phyloP scores from a whole-genome alignment of 1,140 invertebrate species.

The Aphelinus certus region DNA sequence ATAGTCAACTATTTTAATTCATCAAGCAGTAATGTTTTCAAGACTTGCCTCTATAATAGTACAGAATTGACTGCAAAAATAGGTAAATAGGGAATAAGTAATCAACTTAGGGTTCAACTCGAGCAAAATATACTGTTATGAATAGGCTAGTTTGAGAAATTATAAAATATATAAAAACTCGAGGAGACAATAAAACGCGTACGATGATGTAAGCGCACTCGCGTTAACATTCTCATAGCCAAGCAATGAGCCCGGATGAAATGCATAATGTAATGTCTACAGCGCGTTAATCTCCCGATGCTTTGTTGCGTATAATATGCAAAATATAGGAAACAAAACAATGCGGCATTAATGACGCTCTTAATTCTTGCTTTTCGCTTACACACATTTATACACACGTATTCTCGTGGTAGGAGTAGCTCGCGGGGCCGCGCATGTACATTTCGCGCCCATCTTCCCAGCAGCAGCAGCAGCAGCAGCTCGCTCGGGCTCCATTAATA shows the following conservation, averaged over 20 bases:
- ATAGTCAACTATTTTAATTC: too few species aligned
- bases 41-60: too few species aligned
- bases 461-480: too few species aligned
- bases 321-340: conserved; percentile 34
- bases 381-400: background rate
- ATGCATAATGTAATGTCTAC: background rate
- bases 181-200: background rate
- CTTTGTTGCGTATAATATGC: conserved; percentile 29
- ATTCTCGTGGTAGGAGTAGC: background rate
- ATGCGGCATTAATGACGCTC: conserved; percentile 33
- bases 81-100: too few species aligned
- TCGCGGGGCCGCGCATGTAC: background rate
- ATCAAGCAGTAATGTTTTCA: too few species aligned
- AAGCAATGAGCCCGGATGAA: too few species aligned
- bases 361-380: conserved; percentile 32
- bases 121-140: too few species aligned
- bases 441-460: conserved; percentile 23
- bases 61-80: too few species aligned
- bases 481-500: conserved; percentile 29
- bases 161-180: too few species aligned
- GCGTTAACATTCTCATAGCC: too few species aligned
- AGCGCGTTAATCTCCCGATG: conserved; percentile 21
- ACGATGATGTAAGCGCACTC: background rate
- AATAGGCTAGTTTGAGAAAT: too few species aligned
- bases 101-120: too few species aligned